A percentile compares a stretch with the other conserved stretches of the same genome.
These are phyloP conservation scores for Sabatieria punctata DNA, from an alignment of 2,888 invertebrate species.

Conservation along the genomic window DNA sequence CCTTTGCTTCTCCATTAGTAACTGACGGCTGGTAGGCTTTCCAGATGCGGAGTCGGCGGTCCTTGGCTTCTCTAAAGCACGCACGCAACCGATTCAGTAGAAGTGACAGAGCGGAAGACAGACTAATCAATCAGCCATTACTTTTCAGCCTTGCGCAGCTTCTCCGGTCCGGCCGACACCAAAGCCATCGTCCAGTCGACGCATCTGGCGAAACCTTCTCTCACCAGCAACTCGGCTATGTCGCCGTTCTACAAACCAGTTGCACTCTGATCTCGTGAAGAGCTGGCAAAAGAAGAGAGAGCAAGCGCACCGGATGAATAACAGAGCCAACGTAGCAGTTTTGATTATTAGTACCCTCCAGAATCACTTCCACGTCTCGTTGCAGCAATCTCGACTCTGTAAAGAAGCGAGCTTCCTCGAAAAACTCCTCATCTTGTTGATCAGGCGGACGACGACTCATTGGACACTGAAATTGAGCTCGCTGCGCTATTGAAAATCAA, in stretches of 20 bases:
- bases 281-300: not conserved
- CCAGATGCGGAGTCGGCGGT: constrained; percentile 70
- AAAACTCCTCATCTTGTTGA: constrained; percentile 41
- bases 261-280: not conserved
- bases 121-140: constrained; percentile 18
- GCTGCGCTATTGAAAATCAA: not conserved
- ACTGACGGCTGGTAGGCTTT: constrained; percentile 57
- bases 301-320: constrained; percentile 56
- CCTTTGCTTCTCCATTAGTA: constrained; percentile 14
- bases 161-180: constrained; percentile 60
- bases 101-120: not conserved
- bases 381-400: constrained; percentile 79
- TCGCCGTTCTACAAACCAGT: constrained; percentile 45
- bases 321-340: constrained; percentile 87
- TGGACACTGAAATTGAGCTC: not conserved
- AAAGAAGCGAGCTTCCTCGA: constrained; percentile 82
- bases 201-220: constrained; percentile 79
- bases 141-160: constrained; percentile 65
- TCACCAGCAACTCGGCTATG: constrained; percentile 75
- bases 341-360: constrained; percentile 43
- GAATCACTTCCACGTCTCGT: constrained; percentile 58
- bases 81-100: too few species aligned
- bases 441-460: not conserved
- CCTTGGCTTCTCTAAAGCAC: constrained; percentile 52
- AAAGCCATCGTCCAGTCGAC: constrained; percentile 79